phyloP scores from a whole-genome alignment of 2,797 vertebrate genomes.

The Eupleurogrammus muticus region DNA sequence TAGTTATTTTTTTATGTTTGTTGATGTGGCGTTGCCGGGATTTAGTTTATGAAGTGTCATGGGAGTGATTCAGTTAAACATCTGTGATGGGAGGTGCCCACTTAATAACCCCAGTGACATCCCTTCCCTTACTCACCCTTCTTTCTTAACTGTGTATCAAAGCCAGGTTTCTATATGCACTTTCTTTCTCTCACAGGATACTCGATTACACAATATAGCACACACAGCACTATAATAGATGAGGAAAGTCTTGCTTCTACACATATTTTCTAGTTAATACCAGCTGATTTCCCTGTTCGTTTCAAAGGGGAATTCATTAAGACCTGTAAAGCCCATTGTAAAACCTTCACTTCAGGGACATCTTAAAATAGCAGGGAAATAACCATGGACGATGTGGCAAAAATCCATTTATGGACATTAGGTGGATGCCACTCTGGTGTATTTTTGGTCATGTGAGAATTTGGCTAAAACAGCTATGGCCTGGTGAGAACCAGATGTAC shows the following conservation, averaged over 20 bases:
- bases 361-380: constrained; percentile 6
- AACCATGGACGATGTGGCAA: constrained; percentile 12
- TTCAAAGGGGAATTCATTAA: constrained; percentile 6
- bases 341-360: not conserved
- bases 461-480: not conserved
- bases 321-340: not conserved
- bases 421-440: not conserved
- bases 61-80: constrained; percentile 63
- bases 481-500: constrained; percentile 19
- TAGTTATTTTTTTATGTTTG: constrained; percentile 49
- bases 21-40: constrained; percentile 52
- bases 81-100: constrained; percentile 67
- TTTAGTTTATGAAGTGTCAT: constrained; percentile 45
- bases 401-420: constrained; percentile 32
- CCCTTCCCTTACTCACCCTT: constrained; percentile 26
- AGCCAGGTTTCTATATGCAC: constrained; percentile 8
- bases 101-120: constrained; percentile 55
- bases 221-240: constrained; percentile 9
- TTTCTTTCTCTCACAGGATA: constrained; percentile 5
- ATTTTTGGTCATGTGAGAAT: constrained; percentile 20
- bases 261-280: not conserved
- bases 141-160: constrained; percentile 17
- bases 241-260: not conserved
- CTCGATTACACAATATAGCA: not conserved
- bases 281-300: not conserved